These are phyloP conservation scores for Anas platyrhynchos DNA, from an alignment of 2,113 vertebrate genomes.

Conservation along the genomic window DNA sequence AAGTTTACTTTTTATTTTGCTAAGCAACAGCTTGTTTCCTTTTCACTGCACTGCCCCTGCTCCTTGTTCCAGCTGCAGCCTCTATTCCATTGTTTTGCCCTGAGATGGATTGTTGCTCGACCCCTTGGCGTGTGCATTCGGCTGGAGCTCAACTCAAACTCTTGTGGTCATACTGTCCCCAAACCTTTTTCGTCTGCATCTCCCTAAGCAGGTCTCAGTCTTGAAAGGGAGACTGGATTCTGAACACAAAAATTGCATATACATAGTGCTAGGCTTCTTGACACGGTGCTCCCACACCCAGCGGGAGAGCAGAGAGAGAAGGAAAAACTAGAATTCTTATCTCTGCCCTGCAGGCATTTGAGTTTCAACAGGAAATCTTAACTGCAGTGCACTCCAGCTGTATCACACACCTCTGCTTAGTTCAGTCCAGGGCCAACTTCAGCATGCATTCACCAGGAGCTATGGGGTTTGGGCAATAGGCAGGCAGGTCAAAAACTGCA, in stretches of 20 bases:
- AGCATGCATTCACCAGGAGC: rapidly evolving
- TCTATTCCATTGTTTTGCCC: constrained; percentile 39
- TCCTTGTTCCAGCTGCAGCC: neutral
- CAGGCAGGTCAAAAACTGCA: neutral
- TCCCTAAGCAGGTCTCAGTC: neutral
- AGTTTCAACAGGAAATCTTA: neutral
- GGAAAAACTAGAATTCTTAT: neutral
- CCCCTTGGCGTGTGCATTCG: neutral
- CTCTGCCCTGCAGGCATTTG: neutral
- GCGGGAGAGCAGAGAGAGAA: neutral
- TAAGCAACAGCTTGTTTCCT: neutral
- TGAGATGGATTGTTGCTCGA: neutral
- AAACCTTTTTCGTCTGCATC: neutral
- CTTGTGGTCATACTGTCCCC: neutral
- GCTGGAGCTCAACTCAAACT: neutral
- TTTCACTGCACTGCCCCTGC: neutral
- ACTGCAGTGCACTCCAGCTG: neutral
- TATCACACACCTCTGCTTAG: neutral
- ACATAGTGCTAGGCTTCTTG: neutral
- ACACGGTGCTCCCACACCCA: neutral
- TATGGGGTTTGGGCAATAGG: neutral
- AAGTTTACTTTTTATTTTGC: neutral
- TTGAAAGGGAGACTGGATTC: neutral
- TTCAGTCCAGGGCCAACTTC: neutral
- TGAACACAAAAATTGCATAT: neutral